Evolutionary conservation across 2,797 vertebrate species (phyloP), one percentile per base, ranked within the genome.

Genomic region (Molossus molossus): DNA sequence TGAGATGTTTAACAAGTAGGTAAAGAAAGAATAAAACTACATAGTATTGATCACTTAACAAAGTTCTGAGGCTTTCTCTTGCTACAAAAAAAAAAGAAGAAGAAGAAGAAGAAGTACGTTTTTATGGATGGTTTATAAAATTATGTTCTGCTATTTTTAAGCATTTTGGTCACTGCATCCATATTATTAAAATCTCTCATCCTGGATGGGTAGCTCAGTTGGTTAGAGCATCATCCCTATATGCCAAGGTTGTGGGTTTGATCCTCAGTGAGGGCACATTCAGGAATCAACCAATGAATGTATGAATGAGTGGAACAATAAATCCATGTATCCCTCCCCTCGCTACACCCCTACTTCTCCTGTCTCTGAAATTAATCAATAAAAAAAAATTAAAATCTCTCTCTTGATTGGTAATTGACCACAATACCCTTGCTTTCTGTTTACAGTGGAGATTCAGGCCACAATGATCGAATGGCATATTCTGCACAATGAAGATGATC

Each of bases 1-100:
- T 93, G 94, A 97, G 73, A 87, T 93, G 64, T 53, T 96, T 94
- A 83, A 94, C 94, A 96, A 96, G 9, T 95, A 93, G 3, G 3
- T 62, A 95, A 83, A 97, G 91, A 45, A 86, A 21, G 72, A 10
- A 82, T 57, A 70, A 83, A 95, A 18, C 83, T 97, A 89, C 96
- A 93, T 60, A 91, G 53, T 95, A 96, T 64, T 77, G 96, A 86
- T 90, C 92, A 91, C 64, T 96, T 75, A 75, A 85, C 62, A 65
- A 89, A 95, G 70, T 91, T 94, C n/a, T 88, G 23, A 92, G 23
- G 1, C 0, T 85, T 95, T 94, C 48, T 96, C 40, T 87, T 57
- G 18, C 50, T 94, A 80, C 45, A 94, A 45, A 72, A 89, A 94
- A 95, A 95, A 94, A 4, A 0, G 96, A 95, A 94, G 37, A 72